Conservation (phyloP, 1,140 invertebrate species). For the Melanaphis sacchari region DNA sequence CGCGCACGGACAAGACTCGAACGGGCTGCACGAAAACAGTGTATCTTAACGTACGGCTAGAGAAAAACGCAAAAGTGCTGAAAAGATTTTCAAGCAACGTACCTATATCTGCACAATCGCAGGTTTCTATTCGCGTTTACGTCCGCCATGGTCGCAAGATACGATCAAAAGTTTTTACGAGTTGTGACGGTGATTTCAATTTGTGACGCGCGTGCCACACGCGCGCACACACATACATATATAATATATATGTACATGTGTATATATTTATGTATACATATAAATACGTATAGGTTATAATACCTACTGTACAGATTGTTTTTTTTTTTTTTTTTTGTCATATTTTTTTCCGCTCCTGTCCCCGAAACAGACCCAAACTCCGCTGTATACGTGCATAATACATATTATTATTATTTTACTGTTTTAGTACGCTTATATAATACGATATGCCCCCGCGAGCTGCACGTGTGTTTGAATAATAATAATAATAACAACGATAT, state of each 20-base stretch:
- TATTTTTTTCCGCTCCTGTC: not conserved
- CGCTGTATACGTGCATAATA: not conserved
- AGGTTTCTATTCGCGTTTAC: not conserved
- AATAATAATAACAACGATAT: not conserved
- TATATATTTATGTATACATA: too few species aligned
- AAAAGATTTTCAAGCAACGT: not conserved
- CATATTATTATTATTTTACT: not conserved
- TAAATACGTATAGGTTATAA: not conserved
- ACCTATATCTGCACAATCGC: not conserved
- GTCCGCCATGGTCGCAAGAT: not conserved
- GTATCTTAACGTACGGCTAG: not conserved
- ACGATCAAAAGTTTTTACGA: slow-evolving; percentile 13
- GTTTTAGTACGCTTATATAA: not conserved
- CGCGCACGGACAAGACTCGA: too few species aligned
- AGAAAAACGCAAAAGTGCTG: not conserved
- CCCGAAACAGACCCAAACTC: slow-evolving; percentile 3
- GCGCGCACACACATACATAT: not conserved
- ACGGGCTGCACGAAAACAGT: not conserved
- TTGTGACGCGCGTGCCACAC: not conserved
- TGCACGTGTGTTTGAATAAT: not conserved
- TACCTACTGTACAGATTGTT: not conserved
- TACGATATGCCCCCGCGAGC: not conserved
- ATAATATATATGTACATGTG: not conserved
- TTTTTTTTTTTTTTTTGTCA: slow-evolving; percentile 2
- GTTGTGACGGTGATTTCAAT: not conserved